Base-by-base conservation (phyloP, 1,140 invertebrate genomes). In the Micrasema minimum region DNA sequence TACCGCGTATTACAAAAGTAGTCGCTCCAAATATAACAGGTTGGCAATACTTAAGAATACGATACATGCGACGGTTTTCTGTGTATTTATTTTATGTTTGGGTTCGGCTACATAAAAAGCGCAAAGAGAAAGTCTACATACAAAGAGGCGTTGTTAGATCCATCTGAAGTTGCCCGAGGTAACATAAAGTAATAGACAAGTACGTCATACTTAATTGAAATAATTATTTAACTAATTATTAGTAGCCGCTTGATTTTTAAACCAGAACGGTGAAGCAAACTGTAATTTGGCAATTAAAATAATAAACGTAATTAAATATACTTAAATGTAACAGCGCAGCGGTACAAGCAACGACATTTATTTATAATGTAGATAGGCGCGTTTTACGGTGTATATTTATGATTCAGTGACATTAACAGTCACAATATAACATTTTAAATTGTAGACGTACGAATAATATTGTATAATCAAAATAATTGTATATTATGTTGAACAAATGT, bases 11-110 rank as follows among this genome's bases (percentile, higher is more conserved):
- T 59, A 59, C 55, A 59, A 59, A 55, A 55, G n/a, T 20, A 18
- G n/a, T 59, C n/a, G 55, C 37, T 59, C 55, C 55, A 38, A 59
- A 59, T 59, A 41, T 59, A 22, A 59, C 55, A 20, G 55, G 55
- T 59, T 59, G 55, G 55, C 35, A 59, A 59, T 14, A 18, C 48
- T 35, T 14, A 2, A 35, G 51, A 59, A 14, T 18, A n/a, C 37
- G 55, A 20, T 59, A 59, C 55, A 41, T 43, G 55, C 22, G 55
- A 59, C 55, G 37, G 12, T 59, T 59, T 59, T 20, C 37, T 23
- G 37, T 14, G 37, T 55, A 37, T 59, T 59, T 41, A 41, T 43
- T 38, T 41, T 16, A 41, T 43, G 55, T 59, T 59, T 41, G 18
- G 55, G 37, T 23, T 38, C 14, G 37, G 18, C 55, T 59, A 10